A percentile compares a stretch with the other conserved stretches of the same genome.
These are phyloP conservation scores for Drosophila leonis DNA, from an alignment of 2,888 invertebrate genomes.

Conservation along the genomic window DNA sequence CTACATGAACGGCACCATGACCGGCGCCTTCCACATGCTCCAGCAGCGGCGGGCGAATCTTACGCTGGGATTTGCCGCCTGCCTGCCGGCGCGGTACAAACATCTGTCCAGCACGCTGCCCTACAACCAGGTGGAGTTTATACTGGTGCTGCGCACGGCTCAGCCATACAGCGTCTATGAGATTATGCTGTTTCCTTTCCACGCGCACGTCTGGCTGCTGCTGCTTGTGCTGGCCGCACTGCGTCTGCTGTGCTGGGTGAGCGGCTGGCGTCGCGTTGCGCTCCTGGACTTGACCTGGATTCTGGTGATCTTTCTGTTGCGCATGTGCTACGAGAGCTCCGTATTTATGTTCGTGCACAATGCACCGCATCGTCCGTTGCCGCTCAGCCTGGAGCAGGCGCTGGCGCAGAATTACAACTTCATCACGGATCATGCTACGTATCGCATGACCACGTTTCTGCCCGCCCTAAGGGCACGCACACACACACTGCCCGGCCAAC, in stretches of 20 bases:
- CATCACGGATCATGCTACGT: slow-evolving; percentile 58
- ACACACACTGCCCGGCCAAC: slow-evolving; percentile 33
- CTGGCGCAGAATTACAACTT: slow-evolving; percentile 45
- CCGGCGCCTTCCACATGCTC: slow-evolving; percentile 60
- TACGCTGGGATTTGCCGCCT: slow-evolving; percentile 58
- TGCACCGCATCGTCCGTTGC: slow-evolving; percentile 55
- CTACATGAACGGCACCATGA: slow-evolving; percentile 56
- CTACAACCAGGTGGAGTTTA: slow-evolving; percentile 52
- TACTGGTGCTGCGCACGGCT: slow-evolving; percentile 43
- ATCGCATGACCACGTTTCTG: slow-evolving; percentile 45
- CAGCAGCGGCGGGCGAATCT: slow-evolving; percentile 54
- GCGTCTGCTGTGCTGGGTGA: background rate
- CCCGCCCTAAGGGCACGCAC: slow-evolving; percentile 25
- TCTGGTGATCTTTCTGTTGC: slow-evolving; percentile 50
- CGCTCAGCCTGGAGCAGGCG: slow-evolving; percentile 51
- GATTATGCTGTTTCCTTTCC: slow-evolving; percentile 66
- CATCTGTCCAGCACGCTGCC: slow-evolving; percentile 45
- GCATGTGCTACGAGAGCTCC: slow-evolving; percentile 67
- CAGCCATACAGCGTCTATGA: slow-evolving; percentile 53
- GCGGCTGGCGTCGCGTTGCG: background rate
- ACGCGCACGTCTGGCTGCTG: slow-evolving; percentile 45
- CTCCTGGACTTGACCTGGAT: slow-evolving; percentile 38
- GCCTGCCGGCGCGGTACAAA: slow-evolving; percentile 45
- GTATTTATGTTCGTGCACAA: slow-evolving; percentile 66
- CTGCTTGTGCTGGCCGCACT: slow-evolving; percentile 18